Evolutionary conservation across 2,888 invertebrate genomes (phyloP).

Genomic region (Diarsia mendica): DNA sequence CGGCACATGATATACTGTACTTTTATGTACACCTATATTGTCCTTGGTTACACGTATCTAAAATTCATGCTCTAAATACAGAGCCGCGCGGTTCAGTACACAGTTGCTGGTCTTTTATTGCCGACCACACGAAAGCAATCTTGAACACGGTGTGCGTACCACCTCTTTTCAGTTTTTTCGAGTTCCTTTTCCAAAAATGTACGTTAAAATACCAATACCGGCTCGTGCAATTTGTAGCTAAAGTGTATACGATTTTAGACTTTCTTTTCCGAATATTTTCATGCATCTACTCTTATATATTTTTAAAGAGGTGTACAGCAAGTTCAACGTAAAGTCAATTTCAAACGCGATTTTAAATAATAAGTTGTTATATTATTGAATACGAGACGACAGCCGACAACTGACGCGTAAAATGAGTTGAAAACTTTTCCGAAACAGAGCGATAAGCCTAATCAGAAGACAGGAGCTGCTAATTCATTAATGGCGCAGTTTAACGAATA

Average conservation of each 20-base stretch:
- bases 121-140: slow-evolving; percentile 80
- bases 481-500: slow-evolving; percentile 62
- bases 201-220: slow-evolving; percentile 41
- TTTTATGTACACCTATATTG: slow-evolving; percentile 70
- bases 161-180: slow-evolving; percentile 45
- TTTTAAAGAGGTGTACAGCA: background rate
- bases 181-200: slow-evolving; percentile 31
- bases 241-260: slow-evolving; percentile 11
- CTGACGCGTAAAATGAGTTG: slow-evolving; percentile 43
- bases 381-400: slow-evolving; percentile 6
- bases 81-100: slow-evolving; percentile 73
- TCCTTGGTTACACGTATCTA: slow-evolving; percentile 78
- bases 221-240: slow-evolving; percentile 20
- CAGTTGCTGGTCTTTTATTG: slow-evolving; percentile 79
- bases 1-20: slow-evolving; percentile 69
- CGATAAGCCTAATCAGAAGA: slow-evolving; percentile 56
- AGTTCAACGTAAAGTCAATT: slow-evolving; percentile 11
- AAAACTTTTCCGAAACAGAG: slow-evolving; percentile 52
- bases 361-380: slow-evolving; percentile 18
- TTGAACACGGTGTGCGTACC: slow-evolving; percentile 69
- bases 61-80: slow-evolving; percentile 84
- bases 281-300: background rate
- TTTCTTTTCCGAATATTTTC: slow-evolving; percentile 27
- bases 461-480: slow-evolving; percentile 63
- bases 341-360: background rate